A percentile compares a stretch with the other conserved stretches of the same genome.
Conservation (phyloP, 2,113 vertebrate genomes). For the Stegastes partitus region DNA sequence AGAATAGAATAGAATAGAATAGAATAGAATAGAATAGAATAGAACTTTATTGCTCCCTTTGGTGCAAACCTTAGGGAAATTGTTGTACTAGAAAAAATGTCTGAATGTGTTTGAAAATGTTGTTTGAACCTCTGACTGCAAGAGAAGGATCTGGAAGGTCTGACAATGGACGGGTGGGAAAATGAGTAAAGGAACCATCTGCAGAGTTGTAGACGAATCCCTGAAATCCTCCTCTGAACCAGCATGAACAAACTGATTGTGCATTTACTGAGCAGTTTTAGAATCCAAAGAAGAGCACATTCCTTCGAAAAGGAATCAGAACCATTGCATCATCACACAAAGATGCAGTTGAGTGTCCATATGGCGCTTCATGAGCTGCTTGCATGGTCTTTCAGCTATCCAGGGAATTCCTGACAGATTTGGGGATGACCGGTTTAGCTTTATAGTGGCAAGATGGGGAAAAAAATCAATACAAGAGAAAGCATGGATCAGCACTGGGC, state of each 20-base stretch:
- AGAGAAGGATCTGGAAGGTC: too few species aligned
- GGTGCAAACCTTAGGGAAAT: too few species aligned
- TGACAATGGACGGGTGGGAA: too few species aligned
- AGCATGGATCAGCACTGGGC: not conserved
- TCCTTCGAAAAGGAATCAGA: not conserved
- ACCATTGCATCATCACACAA: not conserved
- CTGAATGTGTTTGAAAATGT: too few species aligned
- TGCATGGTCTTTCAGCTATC: not conserved
- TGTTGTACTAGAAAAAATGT: too few species aligned
- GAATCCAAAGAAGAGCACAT: not conserved
- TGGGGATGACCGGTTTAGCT: not conserved
- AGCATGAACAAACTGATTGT: too few species aligned
- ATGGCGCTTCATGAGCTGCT: slow-evolving; percentile 18
- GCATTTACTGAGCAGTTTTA: not conserved
- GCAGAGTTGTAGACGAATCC: too few species aligned
- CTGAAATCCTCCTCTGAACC: too few species aligned
- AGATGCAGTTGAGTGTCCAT: not conserved
- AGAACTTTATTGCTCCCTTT: too few species aligned
- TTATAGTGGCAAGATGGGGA: not conserved
- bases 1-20: too few species aligned
- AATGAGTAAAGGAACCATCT: not conserved
- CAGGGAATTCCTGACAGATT: not conserved
- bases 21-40: too few species aligned
- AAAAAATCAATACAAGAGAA: slow-evolving; percentile 23
- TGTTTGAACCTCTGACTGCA: too few species aligned